Evolutionary conservation across 1,140 invertebrate genomes (phyloP), one percentile per base, ranked within the genome.

Genomic region (Drosophila seguyi): DNA sequence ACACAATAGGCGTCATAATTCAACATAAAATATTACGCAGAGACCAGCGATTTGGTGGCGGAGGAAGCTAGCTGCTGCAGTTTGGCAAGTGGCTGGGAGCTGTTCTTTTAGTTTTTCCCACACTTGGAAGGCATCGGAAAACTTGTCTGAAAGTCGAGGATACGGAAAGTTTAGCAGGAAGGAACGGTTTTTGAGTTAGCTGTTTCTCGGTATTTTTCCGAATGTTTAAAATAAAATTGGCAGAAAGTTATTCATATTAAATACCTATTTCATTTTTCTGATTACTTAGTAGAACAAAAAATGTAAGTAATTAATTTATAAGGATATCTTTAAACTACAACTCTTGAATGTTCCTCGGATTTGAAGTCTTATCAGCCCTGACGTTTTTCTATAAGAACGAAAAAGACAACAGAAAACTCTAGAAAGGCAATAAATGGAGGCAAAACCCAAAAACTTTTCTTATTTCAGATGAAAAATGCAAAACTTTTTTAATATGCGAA

Each of bases 401-500:
- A 67, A 79, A 62, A 45, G 56, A 69, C 63, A 48, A 56, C 31
- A 44, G 39, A 41, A 25, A 65, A 59, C 20, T 42, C 7, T 41
- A 58, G 56, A 39, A 56, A 47, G 47, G 38, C 52, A 45, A 63
- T 36, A 27, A 65, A 55, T 27, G 38, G 61, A 52, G 58, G 34
- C 20, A 58, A 79, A 60, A 50, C 20, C 56, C 52, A 20, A 63
- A 85, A 87, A 88, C 84, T 87, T 87, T 87, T 88, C 84, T 87
- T 88, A 87, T 87, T 84, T 88, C 80, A 81, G 72, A 63, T 80
- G 67, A 84, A 87, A 83, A 87, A 88, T 87, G 76, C 76, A 80
- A 87, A 87, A 87, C 84, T 87, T 87, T 87, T 87, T 87, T 87
- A 87, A 87, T 87, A 87, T 87, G 84, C 84, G 59, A 84, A 84